Percentiles rank a stretch among this genome's conserved stretches.
phyloP scores from a whole-genome alignment of 2,888 invertebrate genomes.

The Tortrix viridana region DNA sequence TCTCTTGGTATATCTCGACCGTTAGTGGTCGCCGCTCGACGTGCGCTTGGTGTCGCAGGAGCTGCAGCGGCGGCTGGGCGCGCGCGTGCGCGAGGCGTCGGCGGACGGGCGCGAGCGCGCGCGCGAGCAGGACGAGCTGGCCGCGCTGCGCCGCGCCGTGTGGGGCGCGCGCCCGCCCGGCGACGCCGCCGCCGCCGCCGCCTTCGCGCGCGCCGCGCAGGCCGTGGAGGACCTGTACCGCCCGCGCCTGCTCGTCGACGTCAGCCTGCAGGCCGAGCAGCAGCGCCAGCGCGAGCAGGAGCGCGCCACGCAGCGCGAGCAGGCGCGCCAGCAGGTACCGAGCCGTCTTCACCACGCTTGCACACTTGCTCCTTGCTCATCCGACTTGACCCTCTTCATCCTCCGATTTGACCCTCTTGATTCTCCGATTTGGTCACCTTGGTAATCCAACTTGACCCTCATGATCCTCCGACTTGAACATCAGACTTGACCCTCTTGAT shows the following conservation, averaged over 20 bases:
- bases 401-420: no score
- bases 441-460: no score
- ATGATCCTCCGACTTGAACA: no score
- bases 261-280: constrained; percentile 85
- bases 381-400: no score
- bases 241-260: constrained; percentile 92
- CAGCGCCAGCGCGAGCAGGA: constrained; percentile 84
- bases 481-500: no score
- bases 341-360: no score
- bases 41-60: constrained; percentile 87
- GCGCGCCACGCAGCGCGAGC: constrained; percentile 73
- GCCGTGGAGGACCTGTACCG: constrained; percentile 91
- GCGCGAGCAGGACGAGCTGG: constrained; percentile 89
- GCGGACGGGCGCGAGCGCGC: constrained; percentile 95
- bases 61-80: constrained; percentile 94
- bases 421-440: no score
- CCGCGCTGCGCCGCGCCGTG: constrained; percentile 48
- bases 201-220: constrained; percentile 37
- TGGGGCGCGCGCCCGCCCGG: constrained; percentile 41
- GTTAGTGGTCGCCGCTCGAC: no score
- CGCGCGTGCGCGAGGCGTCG: constrained; percentile 97
- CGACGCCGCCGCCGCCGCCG: constrained; percentile 56
- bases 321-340: constrained; percentile 48
- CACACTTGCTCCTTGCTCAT: no score
- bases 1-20: no score